Evolutionary conservation across 2,113 vertebrate genomes (phyloP).

Genomic region (Rhineura floridana): DNA sequence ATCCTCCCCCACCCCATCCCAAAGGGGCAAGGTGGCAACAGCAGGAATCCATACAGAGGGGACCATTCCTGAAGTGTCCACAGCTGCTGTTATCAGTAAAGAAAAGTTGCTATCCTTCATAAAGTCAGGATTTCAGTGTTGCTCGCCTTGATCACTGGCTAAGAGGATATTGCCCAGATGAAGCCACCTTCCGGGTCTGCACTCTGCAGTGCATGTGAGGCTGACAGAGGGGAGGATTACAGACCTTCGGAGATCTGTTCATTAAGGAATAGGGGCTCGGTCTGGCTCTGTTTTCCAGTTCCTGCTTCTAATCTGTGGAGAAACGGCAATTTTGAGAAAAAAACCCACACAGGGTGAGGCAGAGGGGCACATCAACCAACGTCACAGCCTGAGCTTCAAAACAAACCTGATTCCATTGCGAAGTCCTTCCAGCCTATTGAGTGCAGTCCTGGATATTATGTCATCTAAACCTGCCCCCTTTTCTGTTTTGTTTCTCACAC

Average conservation of each 20-base stretch:
- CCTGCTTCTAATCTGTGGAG: conserved; percentile 65
- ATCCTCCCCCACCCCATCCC: no score
- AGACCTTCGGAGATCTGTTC: conserved; percentile 43
- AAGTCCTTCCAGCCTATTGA: neutral
- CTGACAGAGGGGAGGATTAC: conserved; percentile 64
- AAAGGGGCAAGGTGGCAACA: no score
- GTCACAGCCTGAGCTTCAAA: no score
- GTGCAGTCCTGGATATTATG: no score
- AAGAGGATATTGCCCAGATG: neutral
- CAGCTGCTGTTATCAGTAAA: no score
- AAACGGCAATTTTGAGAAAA: conserved; percentile 64
- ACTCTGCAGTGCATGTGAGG: neutral
- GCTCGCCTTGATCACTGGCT: no score
- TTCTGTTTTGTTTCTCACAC: no score
- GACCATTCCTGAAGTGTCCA: no score
- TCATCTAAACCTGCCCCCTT: no score
- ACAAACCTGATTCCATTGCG: neutral
- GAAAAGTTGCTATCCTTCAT: no score
- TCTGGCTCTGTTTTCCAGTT: conserved; percentile 62
- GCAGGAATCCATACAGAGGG: no score
- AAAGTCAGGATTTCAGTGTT: no score
- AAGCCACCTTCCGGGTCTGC: accelerated
- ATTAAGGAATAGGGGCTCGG: conserved; percentile 71
- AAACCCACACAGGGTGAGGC: conserved; percentile 10
- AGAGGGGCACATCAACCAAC: accelerated